Evolutionary conservation across 2,888 invertebrate genomes (phyloP).

Genomic region (Spodoptera exigua): DNA sequence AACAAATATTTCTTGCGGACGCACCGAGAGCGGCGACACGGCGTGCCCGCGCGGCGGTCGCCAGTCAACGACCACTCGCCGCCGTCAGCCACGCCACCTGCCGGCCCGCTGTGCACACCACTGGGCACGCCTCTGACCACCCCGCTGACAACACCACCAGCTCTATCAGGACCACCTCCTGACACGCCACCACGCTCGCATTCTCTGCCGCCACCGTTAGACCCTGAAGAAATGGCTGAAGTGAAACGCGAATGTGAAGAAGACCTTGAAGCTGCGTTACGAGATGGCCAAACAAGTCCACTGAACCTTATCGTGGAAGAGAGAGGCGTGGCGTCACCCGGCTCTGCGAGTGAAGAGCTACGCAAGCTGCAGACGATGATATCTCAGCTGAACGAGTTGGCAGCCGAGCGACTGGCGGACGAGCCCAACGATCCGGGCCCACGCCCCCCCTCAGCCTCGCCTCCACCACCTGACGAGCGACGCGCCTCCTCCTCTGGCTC

Average conservation of each 20-base stretch:
- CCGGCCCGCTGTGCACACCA: conserved; percentile 53
- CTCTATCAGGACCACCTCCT: conserved; percentile 92
- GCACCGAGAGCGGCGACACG: conserved; percentile 98
- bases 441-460: conserved; percentile 78
- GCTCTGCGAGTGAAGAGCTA: conserved; percentile 94
- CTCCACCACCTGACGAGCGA: conserved; percentile 83
- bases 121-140: conserved; percentile 87
- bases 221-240: conserved; percentile 76
- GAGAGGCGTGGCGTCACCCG: conserved; percentile 88
- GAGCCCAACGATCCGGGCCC: conserved; percentile 73
- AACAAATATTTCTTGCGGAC: conserved; percentile 97
- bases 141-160: conserved; percentile 90
- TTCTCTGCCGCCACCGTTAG: conserved; percentile 77
- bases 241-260: conserved; percentile 89
- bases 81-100: conserved; percentile 76
- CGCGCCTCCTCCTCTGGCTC: conserved; percentile 91
- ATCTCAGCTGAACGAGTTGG: conserved; percentile 95
- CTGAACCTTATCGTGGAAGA: conserved; percentile 93
- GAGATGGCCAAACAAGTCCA: conserved; percentile 92
- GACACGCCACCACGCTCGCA: conserved; percentile 88
- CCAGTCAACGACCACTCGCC: conserved; percentile 86
- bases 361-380: conserved; percentile 97
- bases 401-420: conserved; percentile 87
- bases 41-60: conserved; percentile 89
- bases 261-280: conserved; percentile 81